Evolutionary conservation across 1,140 invertebrate species (phyloP).

Genomic region (Pseudomyrmex gracilis): DNA sequence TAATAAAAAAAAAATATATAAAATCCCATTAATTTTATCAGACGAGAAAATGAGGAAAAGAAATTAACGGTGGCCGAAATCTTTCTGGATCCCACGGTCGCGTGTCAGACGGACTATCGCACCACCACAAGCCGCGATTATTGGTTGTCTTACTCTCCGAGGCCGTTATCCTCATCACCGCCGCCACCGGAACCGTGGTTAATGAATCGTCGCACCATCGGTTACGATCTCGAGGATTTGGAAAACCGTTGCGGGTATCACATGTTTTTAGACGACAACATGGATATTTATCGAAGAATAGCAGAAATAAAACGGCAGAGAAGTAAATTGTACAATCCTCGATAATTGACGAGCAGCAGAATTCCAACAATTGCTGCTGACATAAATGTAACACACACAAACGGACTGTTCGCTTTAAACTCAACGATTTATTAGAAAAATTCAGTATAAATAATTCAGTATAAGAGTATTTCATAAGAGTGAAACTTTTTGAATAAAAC

Average conservation of each 20-base stretch:
- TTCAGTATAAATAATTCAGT: not conserved
- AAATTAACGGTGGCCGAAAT: constrained; percentile 52
- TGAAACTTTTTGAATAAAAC: constrained; percentile 16
- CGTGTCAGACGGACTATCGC: constrained; percentile 62
- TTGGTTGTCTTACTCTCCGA: constrained; percentile 55
- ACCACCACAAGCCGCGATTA: constrained; percentile 67
- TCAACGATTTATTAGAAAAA: not conserved
- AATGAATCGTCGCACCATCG: constrained; percentile 71
- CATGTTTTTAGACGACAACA: constrained; percentile 75
- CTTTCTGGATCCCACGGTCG: constrained; percentile 39
- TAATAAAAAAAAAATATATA: not conserved
- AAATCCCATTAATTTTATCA: not conserved
- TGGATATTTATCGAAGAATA: constrained; percentile 69
- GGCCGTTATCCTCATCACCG: constrained; percentile 23
- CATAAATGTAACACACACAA: not conserved
- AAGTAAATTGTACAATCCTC: constrained; percentile 1
- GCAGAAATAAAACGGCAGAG: constrained; percentile 69
- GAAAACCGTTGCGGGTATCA: constrained; percentile 61
- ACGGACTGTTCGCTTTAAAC: not conserved
- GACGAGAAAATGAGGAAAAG: constrained; percentile 46
- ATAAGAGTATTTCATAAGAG: not conserved
- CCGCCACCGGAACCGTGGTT: constrained; percentile 66
- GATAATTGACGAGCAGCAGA: not conserved
- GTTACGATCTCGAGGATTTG: constrained; percentile 67
- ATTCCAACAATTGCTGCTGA: not conserved